These are phyloP conservation scores for Urosaurus nigricauda DNA, from an alignment of 2,797 vertebrate genomes.

Conservation along the genomic window DNA sequence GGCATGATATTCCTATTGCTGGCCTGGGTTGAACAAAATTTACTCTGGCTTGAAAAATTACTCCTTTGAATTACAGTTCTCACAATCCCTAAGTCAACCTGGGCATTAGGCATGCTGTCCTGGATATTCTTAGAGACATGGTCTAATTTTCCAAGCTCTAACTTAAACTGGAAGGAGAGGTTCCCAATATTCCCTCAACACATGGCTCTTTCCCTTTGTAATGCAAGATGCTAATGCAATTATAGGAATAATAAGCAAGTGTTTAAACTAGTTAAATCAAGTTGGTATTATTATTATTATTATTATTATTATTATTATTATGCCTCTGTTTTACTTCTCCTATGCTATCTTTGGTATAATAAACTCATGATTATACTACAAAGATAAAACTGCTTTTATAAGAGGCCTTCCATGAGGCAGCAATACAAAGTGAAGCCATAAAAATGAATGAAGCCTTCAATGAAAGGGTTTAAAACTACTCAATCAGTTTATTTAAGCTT, in stretches of 20 bases:
- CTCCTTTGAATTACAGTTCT: no score
- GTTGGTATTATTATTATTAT: neutral
- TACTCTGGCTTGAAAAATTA: no score
- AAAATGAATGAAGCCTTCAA: slow-evolving; percentile 55
- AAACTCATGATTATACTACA: neutral
- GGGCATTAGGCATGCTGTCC: no score
- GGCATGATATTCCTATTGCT: neutral
- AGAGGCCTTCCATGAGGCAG: slow-evolving; percentile 38
- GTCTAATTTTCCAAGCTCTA: neutral
- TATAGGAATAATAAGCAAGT: neutral
- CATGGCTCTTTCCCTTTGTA: neutral
- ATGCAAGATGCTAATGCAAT: neutral
- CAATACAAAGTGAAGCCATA: slow-evolving; percentile 43
- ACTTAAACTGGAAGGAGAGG: neutral
- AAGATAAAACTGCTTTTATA: slow-evolving; percentile 17
- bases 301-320: neutral
- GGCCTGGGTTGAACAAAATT: neutral
- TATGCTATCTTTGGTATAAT: neutral
- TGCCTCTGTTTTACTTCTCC: neutral
- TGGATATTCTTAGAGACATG: no score
- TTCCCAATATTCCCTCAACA: neutral
- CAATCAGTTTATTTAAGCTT: slow-evolving; percentile 52
- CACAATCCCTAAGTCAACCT: no score
- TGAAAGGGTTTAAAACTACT: slow-evolving; percentile 35
- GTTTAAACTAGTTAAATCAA: neutral